These are phyloP conservation scores for Cirrhinus mrigala DNA, from an alignment of 2,797 vertebrate genomes.

Conservation along the genomic window DNA sequence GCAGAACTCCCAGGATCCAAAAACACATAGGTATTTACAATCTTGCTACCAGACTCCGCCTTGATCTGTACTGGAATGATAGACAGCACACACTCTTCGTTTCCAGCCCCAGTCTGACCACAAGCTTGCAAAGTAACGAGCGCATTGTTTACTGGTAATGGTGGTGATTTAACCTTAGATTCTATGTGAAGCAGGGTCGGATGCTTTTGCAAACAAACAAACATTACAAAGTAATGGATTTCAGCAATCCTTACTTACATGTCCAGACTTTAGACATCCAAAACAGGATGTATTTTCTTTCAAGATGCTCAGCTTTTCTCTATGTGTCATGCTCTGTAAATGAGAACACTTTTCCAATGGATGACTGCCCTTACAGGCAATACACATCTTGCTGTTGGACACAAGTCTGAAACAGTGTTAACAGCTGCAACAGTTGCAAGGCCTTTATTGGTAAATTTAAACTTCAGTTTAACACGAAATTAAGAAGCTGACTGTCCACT, in stretches of 20 bases:
- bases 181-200: neutral
- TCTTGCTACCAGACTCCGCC: neutral
- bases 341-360: neutral
- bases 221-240: neutral
- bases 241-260: neutral
- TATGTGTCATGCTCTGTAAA: neutral
- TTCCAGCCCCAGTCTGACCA: conserved; percentile 19
- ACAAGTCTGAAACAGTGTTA: neutral
- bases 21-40: neutral
- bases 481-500: too few relatives aligned
- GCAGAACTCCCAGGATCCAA: neutral
- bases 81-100: neutral
- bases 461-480: too few relatives aligned
- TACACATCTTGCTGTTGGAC: neutral
- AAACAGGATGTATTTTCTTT: conserved; percentile 24
- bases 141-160: neutral
- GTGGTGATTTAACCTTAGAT: neutral
- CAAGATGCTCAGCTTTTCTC: conserved; percentile 23
- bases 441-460: too few relatives aligned
- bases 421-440: neutral
- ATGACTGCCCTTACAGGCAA: neutral
- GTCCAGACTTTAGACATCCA: neutral
- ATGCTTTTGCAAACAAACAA: neutral
- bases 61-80: conserved; percentile 37
- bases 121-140: neutral